A percentile compares a stretch with the other conserved stretches of the same genome.
Evolutionary conservation across 2,113 vertebrate species (phyloP).

Genomic region (Myotis yumanensis): DNA sequence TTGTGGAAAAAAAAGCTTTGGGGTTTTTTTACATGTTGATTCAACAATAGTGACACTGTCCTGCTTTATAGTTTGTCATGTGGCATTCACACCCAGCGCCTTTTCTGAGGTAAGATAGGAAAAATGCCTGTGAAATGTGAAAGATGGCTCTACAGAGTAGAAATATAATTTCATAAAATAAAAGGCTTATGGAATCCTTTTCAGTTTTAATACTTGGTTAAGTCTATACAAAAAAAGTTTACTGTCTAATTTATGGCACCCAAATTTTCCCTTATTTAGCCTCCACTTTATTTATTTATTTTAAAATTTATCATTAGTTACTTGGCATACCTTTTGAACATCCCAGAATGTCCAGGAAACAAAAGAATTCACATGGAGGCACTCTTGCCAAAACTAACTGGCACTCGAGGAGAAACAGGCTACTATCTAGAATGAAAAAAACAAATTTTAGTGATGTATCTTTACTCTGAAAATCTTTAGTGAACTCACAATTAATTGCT

Average conservation of each 20-base stretch:
- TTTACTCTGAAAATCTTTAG: neutral
- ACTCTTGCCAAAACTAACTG: neutral
- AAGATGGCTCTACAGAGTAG: neutral
- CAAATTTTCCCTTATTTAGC: neutral
- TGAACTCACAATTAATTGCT: neutral
- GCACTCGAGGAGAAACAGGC: neutral
- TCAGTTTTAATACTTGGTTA: neutral
- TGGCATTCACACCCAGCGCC: fast-evolving
- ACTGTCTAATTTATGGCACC: neutral
- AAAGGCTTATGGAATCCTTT: neutral
- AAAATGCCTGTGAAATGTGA: neutral
- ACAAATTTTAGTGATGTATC: neutral
- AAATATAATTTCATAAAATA: neutral
- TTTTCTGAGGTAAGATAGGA: neutral
- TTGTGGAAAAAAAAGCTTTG: neutral
- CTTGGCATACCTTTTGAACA: neutral
- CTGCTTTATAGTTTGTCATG: neutral
- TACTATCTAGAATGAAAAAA: neutral
- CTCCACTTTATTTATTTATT: neutral
- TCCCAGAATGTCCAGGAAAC: neutral
- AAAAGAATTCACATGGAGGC: neutral
- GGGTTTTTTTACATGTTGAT: neutral
- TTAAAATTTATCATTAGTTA: neutral
- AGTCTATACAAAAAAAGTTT: neutral
- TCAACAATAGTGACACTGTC: neutral